Evolutionary conservation across 2,797 vertebrate genomes (phyloP), one percentile per base, ranked within the genome.

Genomic region (Rhynchonycteris naso): DNA sequence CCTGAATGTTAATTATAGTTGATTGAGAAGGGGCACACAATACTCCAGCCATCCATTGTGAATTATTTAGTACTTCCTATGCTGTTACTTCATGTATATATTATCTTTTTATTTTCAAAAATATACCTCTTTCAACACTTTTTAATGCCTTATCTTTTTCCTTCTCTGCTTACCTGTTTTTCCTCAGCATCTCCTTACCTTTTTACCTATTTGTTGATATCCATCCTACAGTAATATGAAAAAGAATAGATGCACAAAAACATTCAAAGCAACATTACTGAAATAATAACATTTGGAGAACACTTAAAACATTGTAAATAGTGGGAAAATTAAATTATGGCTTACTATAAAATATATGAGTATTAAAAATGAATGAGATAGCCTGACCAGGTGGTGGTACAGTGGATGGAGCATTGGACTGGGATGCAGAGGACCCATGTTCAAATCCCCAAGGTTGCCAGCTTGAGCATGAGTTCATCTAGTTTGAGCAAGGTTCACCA

Each of bases 351-450:
- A 90, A 19, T 76, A 74, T 54, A 38, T 71, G 90, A 68, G 28
- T 78, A 85, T 93, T 94, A 91, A 96, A 95, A 94, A 72, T 91
- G 71, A 89, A 87, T 91, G 22, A 63, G 33, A 7, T 59, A 75
- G 30, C 95, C 8, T 76, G 6, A 43, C 43, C 43, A 43, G 43
- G 43, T 7, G 8, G 43, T 43, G 43, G 43, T 7, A 43, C 43
- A 43, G 43, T 43, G 43, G 43, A 43, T 43, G 43, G 8, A 43
- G 43, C 4, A 43, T 43, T 7, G 8, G 8, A 43, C 43, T 43
- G 43, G 43, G 43, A 43, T 43, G 43, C 43, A 43, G 43, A 43
- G 8, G 43, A 43, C 43, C 4, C 43, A 5, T 5, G 43, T 43
- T 43, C 43, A 43, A 43, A 43, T 6, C 43, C 43, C 8, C 43